Evolutionary conservation across 35 echinoderm and acorn worm genomes (phyloP), one percentile per base, ranked within the genome.

Genomic region (Ophioderma brevispina): DNA sequence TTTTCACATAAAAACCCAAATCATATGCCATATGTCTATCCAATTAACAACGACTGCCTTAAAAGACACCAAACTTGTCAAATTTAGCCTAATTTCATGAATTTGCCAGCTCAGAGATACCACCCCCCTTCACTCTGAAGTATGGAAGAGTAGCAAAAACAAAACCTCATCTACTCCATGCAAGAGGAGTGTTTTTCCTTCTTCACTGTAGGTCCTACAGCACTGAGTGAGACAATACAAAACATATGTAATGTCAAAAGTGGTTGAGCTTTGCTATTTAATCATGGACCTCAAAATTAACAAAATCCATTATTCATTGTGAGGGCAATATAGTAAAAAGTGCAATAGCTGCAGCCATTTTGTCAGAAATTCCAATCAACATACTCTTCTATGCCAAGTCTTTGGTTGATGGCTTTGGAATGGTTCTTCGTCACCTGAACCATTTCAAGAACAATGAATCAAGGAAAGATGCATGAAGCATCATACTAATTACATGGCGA

Each of bases 151-250:
- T 30, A 13, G 10, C 25, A 28, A 59, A 13, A 39, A 64, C 18
- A 46, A 39, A 40, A 95, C 93, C 78, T 91, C 50, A 78, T 95
- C 78, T 85, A 95, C 3, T 0, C 85, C 93, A 78, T 91, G 91
- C 63, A 95, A 87, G 13, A 91, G 55, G 32, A 80, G 91, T 52
- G 81, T 39, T 63, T 95, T 91, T 15, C 93, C 93, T 56, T 90
- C 75, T 95, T 95, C 30, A 95, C 40, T 1, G 81, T 91, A 33
- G 82, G 93, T 70, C 83, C 81, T n/a, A n/a, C 81, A 85, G 83
- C 83, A 37, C 83, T 85, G 83, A 14, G 17, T n/a, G 31, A 81
- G 33, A 81, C 3, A 8, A 70, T 38, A 42, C 3, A 32, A 1
- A 38, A 38, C 23, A 38, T 42, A 37, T 40, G 33, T 17, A 79